phyloP scores from a whole-genome alignment of 37 sponge, comb jelly and placozoan species.

The Cladorhizidae sp. region DNA sequence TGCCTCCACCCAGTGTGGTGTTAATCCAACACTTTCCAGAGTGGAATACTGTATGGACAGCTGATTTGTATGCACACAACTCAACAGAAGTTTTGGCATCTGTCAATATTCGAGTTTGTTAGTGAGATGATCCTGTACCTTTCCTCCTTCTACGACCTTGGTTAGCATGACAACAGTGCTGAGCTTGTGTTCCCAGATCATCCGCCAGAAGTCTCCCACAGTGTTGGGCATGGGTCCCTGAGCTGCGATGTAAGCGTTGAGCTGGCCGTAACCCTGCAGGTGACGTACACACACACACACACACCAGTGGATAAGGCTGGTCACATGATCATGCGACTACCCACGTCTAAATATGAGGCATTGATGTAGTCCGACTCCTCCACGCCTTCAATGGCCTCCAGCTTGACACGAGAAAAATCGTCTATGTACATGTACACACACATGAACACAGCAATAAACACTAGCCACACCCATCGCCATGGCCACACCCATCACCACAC shows the following conservation, averaged over 20 bases:
- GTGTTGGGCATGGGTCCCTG: constrained; percentile 71
- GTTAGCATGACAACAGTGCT: constrained; percentile 74
- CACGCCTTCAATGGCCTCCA: constrained; percentile 18
- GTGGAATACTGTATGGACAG: too few relatives aligned
- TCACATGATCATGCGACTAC: neutral
- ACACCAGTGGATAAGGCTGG: neutral
- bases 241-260: constrained; percentile 60
- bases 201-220: constrained; percentile 77
- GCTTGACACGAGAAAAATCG: constrained; percentile 60
- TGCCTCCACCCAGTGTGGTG: too few relatives aligned
- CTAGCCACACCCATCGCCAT: neutral
- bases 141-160: constrained; percentile 58
- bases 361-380: constrained; percentile 67
- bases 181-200: constrained; percentile 69
- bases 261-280: constrained; percentile 31
- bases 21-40: too few relatives aligned
- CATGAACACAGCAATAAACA: neutral
- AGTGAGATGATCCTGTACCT: constrained; percentile 49
- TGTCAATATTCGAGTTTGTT: neutral
- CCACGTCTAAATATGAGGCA: constrained; percentile 65
- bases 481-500: neutral
- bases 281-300: neutral
- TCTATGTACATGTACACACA: constrained; percentile 21
- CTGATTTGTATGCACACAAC: too few relatives aligned
- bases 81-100: neutral